Evolutionary conservation across 1,140 invertebrate genomes (phyloP).

Genomic region (Cheumatopsyche charites): DNA sequence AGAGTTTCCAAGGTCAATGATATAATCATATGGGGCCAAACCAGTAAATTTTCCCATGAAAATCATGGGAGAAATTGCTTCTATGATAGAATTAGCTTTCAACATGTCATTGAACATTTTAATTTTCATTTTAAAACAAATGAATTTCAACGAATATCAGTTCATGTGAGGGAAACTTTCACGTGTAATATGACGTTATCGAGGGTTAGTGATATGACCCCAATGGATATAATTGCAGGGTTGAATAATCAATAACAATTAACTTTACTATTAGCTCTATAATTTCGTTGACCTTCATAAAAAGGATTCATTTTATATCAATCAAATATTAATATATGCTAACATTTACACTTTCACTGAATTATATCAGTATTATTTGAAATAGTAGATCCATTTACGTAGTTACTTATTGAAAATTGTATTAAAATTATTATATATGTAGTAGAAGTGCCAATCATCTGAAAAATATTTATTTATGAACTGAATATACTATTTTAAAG

Average conservation of each 20-base stretch:
- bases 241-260: too few species aligned
- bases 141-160: background rate
- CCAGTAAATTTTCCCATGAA: background rate
- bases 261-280: too few species aligned
- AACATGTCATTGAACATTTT: background rate
- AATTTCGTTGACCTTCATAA: too few species aligned
- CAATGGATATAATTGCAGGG: too few species aligned
- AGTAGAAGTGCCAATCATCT: constrained; percentile 28
- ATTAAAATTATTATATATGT: constrained; percentile 34
- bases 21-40: background rate
- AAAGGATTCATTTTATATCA: too few species aligned
- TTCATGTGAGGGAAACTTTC: too few species aligned
- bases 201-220: too few species aligned
- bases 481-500: background rate
- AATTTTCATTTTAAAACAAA: background rate
- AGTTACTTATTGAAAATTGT: constrained; percentile 19
- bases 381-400: background rate
- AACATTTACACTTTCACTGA: too few species aligned
- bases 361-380: too few species aligned
- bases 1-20: background rate
- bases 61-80: background rate
- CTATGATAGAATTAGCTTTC: background rate
- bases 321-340: too few species aligned
- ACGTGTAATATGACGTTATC: too few species aligned
- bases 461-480: background rate